These are phyloP conservation scores for Erethizon dorsatum DNA, from an alignment of 2,797 vertebrate genomes.

Conservation along the genomic window DNA sequence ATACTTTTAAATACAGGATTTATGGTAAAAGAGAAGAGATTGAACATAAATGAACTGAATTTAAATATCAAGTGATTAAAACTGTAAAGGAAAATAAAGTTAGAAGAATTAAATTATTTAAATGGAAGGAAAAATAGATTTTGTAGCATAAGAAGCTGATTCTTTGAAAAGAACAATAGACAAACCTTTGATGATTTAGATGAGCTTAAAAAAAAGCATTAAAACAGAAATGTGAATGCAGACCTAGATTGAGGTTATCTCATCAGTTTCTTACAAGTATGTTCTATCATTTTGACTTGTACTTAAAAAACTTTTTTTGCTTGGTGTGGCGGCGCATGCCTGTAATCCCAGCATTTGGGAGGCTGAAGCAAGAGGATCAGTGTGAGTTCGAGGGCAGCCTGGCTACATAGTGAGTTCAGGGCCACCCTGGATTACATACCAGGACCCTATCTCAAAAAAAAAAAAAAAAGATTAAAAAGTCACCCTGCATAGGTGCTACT, in stretches of 20 bases:
- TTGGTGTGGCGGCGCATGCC: too few species aligned
- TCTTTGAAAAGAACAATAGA: conserved; percentile 46
- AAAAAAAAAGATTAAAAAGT: background rate
- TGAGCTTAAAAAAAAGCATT: background rate
- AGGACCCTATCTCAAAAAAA: background rate
- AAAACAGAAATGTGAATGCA: background rate
- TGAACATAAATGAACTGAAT: conserved; percentile 32
- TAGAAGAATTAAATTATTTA: conserved; percentile 53
- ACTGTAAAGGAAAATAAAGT: conserved; percentile 35
- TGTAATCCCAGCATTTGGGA: background rate
- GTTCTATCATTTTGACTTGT: conserved; percentile 42
- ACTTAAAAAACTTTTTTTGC: background rate
- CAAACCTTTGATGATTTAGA: conserved; percentile 8
- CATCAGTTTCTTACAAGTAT: background rate
- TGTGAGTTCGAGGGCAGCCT: background rate
- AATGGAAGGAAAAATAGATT: conserved; percentile 40
- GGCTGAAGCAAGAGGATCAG: background rate
- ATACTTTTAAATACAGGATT: background rate
- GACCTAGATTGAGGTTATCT: background rate
- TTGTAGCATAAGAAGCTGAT: background rate
- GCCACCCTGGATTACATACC: background rate
- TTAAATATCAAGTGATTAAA: conserved; percentile 53
- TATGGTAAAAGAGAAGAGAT: conserved; percentile 28
- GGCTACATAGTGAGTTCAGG: background rate
- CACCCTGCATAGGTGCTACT: background rate